phyloP scores from a whole-genome alignment of 2,113 vertebrate species.

The Octodon degus region DNA sequence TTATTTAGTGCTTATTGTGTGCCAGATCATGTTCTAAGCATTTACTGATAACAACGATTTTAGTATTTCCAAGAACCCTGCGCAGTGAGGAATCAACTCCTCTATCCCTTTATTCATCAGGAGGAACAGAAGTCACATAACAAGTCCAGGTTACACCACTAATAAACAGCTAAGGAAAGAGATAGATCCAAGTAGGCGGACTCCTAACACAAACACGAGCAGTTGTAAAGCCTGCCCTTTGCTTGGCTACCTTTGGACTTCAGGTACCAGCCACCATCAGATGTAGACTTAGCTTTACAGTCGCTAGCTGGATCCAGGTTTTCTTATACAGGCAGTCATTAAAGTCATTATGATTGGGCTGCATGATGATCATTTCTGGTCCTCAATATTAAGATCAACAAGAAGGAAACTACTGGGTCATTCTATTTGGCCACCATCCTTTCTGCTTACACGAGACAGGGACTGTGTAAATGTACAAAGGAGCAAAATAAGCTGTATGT shows the following conservation, averaged over 20 bases:
- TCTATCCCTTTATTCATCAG: neutral
- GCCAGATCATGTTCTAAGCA: neutral
- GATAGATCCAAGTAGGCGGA: neutral
- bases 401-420: neutral
- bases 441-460: neutral
- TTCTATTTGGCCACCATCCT: neutral
- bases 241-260: neutral
- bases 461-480: neutral
- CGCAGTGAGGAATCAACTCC: neutral
- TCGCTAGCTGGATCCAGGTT: neutral
- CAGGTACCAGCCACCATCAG: neutral
- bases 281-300: neutral
- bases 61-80: neutral
- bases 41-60: neutral
- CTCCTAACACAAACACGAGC: neutral
- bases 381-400: conserved; percentile 7
- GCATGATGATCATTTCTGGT: neutral
- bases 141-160: neutral
- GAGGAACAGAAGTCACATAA: neutral
- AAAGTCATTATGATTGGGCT: conserved; percentile 1
- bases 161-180: neutral
- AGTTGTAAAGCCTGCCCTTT: neutral
- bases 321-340: neutral
- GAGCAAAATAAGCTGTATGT: neutral
- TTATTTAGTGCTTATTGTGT: neutral